Percentiles rank a stretch among this genome's conserved stretches.
phyloP scores from a whole-genome alignment of 2,888 invertebrate species.

The Megamerina dolium region DNA sequence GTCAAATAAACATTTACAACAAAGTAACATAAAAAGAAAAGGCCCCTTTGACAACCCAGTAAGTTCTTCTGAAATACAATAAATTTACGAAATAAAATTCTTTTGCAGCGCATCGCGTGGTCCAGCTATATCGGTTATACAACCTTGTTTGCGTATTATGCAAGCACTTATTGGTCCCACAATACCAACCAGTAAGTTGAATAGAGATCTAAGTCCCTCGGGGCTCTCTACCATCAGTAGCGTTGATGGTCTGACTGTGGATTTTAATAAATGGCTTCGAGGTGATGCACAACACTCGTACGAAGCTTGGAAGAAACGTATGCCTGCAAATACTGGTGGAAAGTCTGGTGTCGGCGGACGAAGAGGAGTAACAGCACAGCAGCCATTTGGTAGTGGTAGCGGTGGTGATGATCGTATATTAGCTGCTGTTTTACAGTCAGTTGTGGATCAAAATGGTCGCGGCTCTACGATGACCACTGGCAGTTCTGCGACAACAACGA shows the following conservation, averaged over 20 bases:
- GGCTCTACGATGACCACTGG: conserved; percentile 9
- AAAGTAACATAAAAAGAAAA: too few relatives aligned
- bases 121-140: conserved; percentile 80
- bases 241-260: conserved; percentile 61
- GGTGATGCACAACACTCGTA: conserved; percentile 66
- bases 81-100: too few relatives aligned
- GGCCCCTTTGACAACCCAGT: too few relatives aligned
- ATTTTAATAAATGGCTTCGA: conserved; percentile 67
- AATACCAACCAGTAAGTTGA: conserved; percentile 53
- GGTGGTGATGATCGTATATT: conserved; percentile 23
- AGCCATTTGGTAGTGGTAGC: conserved; percentile 15
- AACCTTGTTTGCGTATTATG: conserved; percentile 90
- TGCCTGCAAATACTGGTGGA: conserved; percentile 52
- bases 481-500: background rate
- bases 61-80: too few relatives aligned
- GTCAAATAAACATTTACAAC: too few relatives aligned
- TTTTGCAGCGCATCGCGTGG: conserved; percentile 59
- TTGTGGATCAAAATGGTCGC: conserved; percentile 18
- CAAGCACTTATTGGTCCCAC: conserved; percentile 71
- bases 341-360: conserved; percentile 23
- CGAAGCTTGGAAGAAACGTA: conserved; percentile 63
- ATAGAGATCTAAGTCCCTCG: conserved; percentile 54
- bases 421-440: conserved; percentile 28
- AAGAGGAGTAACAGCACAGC: conserved; percentile 6
- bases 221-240: conserved; percentile 54